Percentiles rank a stretch among this genome's conserved stretches.
These are phyloP conservation scores for Aricia artaxerxes DNA, from an alignment of 2,888 invertebrate genomes.

Conservation along the genomic window DNA sequence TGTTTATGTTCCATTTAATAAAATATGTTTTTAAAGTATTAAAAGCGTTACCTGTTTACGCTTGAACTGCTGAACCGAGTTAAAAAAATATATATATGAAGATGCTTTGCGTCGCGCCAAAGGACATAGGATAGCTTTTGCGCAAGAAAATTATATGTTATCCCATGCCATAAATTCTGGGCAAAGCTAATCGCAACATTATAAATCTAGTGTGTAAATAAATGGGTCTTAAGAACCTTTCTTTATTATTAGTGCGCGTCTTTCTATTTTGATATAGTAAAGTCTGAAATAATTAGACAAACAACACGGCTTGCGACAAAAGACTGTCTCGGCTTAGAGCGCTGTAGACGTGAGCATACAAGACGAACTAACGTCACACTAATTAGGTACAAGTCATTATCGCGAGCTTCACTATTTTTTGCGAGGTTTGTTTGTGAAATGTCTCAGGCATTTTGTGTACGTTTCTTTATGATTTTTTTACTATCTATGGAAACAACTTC, in stretches of 20 bases:
- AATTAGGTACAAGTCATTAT: constrained; percentile 9
- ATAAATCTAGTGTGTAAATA: too few species aligned
- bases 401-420: neutral
- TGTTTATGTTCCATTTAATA: neutral
- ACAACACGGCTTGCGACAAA: neutral
- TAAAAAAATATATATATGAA: too few species aligned
- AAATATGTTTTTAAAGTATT: neutral
- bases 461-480: neutral
- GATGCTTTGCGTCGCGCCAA: too few species aligned
- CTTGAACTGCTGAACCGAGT: too few species aligned
- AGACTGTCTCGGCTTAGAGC: neutral
- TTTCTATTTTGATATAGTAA: neutral
- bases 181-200: too few species aligned
- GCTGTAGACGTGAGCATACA: neutral
- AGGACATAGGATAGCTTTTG: too few species aligned
- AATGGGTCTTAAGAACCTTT: too few species aligned
- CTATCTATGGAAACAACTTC: neutral
- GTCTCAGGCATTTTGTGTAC: neutral
- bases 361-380: neutral
- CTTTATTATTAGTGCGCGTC: neutral
- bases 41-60: too few species aligned
- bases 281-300: constrained; percentile 1
- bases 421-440: neutral
- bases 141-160: too few species aligned
- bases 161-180: too few species aligned